Conservation (phyloP, 2,113 vertebrate species). For the Glareola pratincola region DNA sequence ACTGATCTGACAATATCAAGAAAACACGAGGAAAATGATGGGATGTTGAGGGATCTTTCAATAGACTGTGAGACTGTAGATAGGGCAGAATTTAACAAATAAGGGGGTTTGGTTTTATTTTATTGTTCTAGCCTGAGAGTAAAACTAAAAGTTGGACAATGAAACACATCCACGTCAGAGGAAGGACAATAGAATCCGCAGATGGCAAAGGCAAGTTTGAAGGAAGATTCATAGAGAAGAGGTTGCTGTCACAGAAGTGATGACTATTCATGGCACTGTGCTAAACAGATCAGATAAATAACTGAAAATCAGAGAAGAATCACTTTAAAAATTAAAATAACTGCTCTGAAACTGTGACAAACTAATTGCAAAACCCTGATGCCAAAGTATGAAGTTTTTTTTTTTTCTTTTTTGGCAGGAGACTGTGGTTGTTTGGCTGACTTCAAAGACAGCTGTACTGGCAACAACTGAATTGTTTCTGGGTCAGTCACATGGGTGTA, state of each 20-base stretch:
- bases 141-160: neutral
- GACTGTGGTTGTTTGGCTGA: conserved; percentile 39
- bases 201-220: neutral
- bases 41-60: neutral
- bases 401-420: conserved; percentile 34
- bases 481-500: conserved; percentile 22
- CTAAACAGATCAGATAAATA: neutral
- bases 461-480: conserved; percentile 50
- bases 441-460: conserved; percentile 67
- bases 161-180: neutral
- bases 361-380: conserved; percentile 34
- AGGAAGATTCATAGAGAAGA: neutral
- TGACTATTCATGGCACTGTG: neutral
- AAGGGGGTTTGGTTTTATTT: neutral
- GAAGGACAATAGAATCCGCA: neutral
- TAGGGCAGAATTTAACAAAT: neutral
- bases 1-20: neutral
- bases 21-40: neutral
- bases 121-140: neutral
- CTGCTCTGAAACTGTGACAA: conserved; percentile 25
- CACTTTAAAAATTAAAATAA: conserved; percentile 11
- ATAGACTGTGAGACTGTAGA: neutral
- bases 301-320: neutral
- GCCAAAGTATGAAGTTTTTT: neutral
- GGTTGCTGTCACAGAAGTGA: neutral